Conservation (phyloP, 2,888 invertebrate genomes). For the Nomada ferruginata region DNA sequence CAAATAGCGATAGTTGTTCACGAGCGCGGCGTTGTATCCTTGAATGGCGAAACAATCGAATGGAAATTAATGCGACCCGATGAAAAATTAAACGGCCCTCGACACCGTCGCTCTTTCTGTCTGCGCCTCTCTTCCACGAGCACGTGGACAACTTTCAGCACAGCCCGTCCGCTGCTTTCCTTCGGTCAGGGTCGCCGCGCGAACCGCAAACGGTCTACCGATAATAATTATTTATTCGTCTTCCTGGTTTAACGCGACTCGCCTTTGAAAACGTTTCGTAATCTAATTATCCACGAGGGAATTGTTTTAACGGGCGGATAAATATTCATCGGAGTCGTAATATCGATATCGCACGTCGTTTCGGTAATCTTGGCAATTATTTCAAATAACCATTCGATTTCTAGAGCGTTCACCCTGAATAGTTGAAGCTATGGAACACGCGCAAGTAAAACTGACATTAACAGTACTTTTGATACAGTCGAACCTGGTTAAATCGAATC, state of each 20-base stretch:
- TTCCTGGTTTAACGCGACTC: not conserved
- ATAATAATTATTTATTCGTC: conserved; percentile 20
- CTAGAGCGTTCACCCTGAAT: too few relatives aligned
- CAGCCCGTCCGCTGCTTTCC: conserved; percentile 2
- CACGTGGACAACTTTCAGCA: conserved; percentile 35
- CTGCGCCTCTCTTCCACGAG: not conserved
- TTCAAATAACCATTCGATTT: too few relatives aligned
- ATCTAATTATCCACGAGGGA: not conserved
- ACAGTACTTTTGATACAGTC: too few relatives aligned
- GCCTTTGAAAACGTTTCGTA: not conserved
- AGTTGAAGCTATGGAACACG: too few relatives aligned
- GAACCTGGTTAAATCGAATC: too few relatives aligned
- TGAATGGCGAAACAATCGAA: conserved; percentile 77
- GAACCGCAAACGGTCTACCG: conserved; percentile 2
- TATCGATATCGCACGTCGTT: too few relatives aligned
- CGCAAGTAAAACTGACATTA: too few relatives aligned
- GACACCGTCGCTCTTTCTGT: not conserved
- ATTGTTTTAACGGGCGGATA: not conserved
- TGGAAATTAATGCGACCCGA: conserved; percentile 66
- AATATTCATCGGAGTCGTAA: too few relatives aligned
- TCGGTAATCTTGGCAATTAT: not conserved
- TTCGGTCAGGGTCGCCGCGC: conserved; percentile 43
- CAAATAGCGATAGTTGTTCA: conserved; percentile 80
- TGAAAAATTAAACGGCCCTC: conserved; percentile 28
- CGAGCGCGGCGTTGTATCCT: conserved; percentile 72